These are phyloP conservation scores for Leptarthrus brevirostris DNA, from an alignment of 2,888 invertebrate species.

Conservation along the genomic window DNA sequence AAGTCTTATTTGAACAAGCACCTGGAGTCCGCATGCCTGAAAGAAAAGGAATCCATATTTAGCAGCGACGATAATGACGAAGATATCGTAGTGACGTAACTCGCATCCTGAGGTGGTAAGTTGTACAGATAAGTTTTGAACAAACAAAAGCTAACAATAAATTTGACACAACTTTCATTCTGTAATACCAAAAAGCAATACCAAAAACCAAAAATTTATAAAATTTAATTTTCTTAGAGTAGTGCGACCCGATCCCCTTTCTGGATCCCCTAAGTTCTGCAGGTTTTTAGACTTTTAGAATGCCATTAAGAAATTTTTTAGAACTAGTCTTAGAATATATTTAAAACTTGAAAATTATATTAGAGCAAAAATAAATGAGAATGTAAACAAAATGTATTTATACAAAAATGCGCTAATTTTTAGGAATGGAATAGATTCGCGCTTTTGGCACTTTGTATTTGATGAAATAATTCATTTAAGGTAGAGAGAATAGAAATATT, in stretches of 20 bases:
- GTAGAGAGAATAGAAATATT: slow-evolving; percentile 8
- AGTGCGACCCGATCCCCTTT: slow-evolving; percentile 1
- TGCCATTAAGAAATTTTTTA: slow-evolving; percentile 28
- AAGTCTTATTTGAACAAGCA: slow-evolving; percentile 97
- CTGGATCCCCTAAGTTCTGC: slow-evolving; percentile 9
- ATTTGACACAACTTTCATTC: slow-evolving; percentile 5
- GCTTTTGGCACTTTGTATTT: slow-evolving; percentile 24
- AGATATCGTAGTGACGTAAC: slow-evolving; percentile 66
- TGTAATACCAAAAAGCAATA: slow-evolving; percentile 44
- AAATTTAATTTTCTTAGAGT: slow-evolving; percentile 16
- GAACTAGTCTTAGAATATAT: slow-evolving; percentile 9
- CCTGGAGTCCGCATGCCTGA: slow-evolving; percentile 87
- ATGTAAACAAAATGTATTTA: slow-evolving; percentile 24
- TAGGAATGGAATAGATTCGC: slow-evolving; percentile 8
- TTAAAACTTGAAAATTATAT: background rate
- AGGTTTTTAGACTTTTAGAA: slow-evolving; percentile 34
- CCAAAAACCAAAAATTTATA: slow-evolving; percentile 5
- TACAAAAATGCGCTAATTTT: slow-evolving; percentile 24
- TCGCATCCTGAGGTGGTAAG: slow-evolving; percentile 30
- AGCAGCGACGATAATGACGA: slow-evolving; percentile 66
- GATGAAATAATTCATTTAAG: background rate
- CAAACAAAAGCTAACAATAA: background rate
- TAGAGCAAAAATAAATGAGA: background rate
- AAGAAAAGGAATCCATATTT: slow-evolving; percentile 64
- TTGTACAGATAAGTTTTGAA: background rate